phyloP scores from a whole-genome alignment of 2,797 vertebrate species.

The Premnoplex brunnescens region DNA sequence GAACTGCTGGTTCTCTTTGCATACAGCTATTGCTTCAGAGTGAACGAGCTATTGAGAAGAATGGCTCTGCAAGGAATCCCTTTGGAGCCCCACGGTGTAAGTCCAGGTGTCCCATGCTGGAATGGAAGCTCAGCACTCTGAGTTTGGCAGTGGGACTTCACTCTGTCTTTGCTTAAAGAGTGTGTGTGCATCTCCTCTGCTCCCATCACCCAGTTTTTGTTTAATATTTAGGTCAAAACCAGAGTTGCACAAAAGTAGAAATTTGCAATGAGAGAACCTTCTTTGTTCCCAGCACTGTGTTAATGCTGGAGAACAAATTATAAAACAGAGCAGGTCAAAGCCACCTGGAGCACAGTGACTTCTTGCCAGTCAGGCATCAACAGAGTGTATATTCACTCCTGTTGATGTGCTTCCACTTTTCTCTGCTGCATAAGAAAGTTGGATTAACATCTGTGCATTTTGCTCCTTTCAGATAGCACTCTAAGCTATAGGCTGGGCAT shows the following conservation, averaged over 20 bases:
- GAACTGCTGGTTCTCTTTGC: conserved; percentile 8
- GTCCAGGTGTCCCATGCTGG: accelerated
- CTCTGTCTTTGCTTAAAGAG: not conserved
- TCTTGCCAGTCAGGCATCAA: not conserved
- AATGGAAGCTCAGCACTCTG: accelerated
- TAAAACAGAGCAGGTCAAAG: not conserved
- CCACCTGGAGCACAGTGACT: not conserved
- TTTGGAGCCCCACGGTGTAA: not conserved
- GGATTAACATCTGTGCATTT: not conserved
- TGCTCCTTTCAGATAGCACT: not conserved
- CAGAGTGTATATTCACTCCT: not conserved
- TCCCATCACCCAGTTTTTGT: accelerated
- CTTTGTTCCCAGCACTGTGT: not conserved
- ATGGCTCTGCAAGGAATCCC: not conserved
- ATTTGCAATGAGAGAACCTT: not conserved
- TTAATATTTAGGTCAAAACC: not conserved
- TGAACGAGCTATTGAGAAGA: not conserved
- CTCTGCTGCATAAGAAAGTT: not conserved
- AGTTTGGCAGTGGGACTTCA: not conserved
- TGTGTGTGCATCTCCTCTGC: accelerated
- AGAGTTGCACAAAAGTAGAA: not conserved
- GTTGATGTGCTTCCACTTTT: not conserved
- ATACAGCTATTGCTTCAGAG: not conserved
- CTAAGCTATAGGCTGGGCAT: not conserved
- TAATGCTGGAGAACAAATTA: not conserved